Evolutionary conservation across 2,888 invertebrate species (phyloP).

Genomic region (Nezara viridula): DNA sequence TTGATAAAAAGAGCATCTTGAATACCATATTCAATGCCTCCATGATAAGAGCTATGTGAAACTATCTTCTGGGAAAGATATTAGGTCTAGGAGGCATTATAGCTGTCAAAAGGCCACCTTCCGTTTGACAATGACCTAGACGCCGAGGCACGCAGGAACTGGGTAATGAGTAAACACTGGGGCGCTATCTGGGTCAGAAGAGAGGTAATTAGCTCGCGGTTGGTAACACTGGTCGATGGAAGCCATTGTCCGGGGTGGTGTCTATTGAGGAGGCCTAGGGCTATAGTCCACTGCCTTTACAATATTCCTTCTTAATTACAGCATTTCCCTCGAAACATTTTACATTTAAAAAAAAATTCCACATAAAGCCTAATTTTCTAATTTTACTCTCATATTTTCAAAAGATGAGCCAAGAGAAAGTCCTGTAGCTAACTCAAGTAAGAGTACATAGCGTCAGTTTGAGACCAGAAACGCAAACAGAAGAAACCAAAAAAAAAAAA

Average conservation of each 20-base stretch:
- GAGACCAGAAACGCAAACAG: no score
- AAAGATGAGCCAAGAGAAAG: neutral
- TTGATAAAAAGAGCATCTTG: no score
- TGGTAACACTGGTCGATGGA: neutral
- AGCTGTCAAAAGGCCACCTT: neutral
- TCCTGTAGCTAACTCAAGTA: no score
- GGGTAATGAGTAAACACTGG: neutral
- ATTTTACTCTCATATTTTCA: neutral
- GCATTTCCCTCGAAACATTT: neutral
- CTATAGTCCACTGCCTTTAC: neutral
- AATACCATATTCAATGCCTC: no score
- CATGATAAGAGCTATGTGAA: neutral
- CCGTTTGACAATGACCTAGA: neutral
- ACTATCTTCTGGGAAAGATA: neutral
- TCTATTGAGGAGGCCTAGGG: neutral
- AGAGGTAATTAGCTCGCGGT: neutral
- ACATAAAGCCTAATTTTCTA: neutral
- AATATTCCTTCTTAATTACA: neutral
- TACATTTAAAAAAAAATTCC: neutral
- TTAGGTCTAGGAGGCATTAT: neutral
- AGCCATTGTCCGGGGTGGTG: neutral
- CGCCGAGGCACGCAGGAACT: neutral
- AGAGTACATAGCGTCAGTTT: no score
- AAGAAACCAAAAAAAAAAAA: no score
- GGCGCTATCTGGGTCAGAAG: neutral